Evolutionary conservation across 1,140 invertebrate species (phyloP).

Genomic region (Chymomyza costata): DNA sequence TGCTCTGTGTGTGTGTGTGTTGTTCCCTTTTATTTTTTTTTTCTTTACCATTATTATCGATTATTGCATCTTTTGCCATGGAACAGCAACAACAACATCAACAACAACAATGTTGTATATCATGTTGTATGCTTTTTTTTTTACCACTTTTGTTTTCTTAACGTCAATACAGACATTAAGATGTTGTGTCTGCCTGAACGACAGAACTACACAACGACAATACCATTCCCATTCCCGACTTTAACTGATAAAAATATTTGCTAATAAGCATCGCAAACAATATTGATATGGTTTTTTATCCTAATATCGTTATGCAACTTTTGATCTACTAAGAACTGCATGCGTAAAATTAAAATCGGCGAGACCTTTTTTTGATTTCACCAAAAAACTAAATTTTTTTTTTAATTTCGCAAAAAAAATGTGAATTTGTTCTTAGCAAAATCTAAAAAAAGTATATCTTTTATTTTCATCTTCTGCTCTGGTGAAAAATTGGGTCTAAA

Average conservation of each 20-base stretch:
- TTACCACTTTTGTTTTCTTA: slow-evolving; percentile 51
- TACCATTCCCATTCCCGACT: slow-evolving; percentile 7
- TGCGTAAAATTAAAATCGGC: too few relatives aligned
- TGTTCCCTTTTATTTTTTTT: slow-evolving; percentile 16
- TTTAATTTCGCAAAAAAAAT: too few relatives aligned
- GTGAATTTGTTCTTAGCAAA: too few relatives aligned
- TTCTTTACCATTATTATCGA: slow-evolving; percentile 47
- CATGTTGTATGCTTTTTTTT: slow-evolving; percentile 10
- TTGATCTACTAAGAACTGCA: too few relatives aligned
- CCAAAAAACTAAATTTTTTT: too few relatives aligned
- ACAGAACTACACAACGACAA: not conserved
- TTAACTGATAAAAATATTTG: slow-evolving; percentile 63
- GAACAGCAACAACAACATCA: slow-evolving; percentile 10
- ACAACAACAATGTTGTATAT: slow-evolving; percentile 1
- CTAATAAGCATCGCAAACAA: slow-evolving; percentile 61
- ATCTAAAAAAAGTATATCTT: too few relatives aligned
- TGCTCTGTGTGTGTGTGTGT: slow-evolving; percentile 14
- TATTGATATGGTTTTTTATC: slow-evolving; percentile 18
- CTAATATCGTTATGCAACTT: too few relatives aligned
- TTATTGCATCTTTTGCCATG: slow-evolving; percentile 54
- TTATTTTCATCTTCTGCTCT: too few relatives aligned
- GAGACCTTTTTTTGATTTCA: too few relatives aligned
- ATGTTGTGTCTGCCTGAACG: slow-evolving; percentile 14
- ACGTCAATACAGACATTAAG: slow-evolving; percentile 42
- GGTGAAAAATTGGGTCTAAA: too few relatives aligned